A percentile compares a stretch with the other conserved stretches of the same genome.
These are phyloP conservation scores for Dipodomys spectabilis DNA, from an alignment of 2,113 vertebrate genomes.

Conservation along the genomic window DNA sequence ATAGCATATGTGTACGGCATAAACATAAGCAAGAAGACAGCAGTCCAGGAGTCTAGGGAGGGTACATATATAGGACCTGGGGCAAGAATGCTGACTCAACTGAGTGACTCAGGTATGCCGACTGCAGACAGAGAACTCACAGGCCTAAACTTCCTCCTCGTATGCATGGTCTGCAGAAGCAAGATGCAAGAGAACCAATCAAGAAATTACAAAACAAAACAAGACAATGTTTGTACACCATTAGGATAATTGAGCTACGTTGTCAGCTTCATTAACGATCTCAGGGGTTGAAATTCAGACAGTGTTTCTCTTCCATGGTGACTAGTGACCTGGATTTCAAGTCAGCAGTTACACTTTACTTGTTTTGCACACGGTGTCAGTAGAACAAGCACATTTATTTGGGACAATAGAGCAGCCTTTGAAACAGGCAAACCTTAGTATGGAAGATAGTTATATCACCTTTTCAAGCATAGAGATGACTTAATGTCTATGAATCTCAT, in stretches of 20 bases:
- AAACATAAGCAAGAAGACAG: slow-evolving; percentile 50
- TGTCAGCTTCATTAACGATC: background rate
- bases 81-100: slow-evolving; percentile 63
- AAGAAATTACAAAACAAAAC: background rate
- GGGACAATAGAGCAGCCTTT: background rate
- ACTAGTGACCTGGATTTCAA: background rate
- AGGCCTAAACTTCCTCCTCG: background rate
- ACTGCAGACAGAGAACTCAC: background rate
- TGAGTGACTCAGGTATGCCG: slow-evolving; percentile 45
- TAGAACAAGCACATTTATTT: background rate
- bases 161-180: background rate
- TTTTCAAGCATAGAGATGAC: too few species aligned
- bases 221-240: background rate
- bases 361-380: background rate
- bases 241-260: background rate
- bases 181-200: background rate
- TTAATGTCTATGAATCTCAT: background rate
- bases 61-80: slow-evolving; percentile 6
- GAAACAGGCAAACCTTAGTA: background rate
- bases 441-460: background rate
- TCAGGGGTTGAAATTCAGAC: background rate
- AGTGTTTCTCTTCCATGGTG: background rate
- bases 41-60: background rate
- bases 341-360: background rate
- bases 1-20: slow-evolving; percentile 38